A percentile compares a stretch with the other conserved stretches of the same genome.
These are phyloP conservation scores for Ectobius pallidus DNA, from an alignment of 2,888 invertebrate species.

Conservation along the genomic window DNA sequence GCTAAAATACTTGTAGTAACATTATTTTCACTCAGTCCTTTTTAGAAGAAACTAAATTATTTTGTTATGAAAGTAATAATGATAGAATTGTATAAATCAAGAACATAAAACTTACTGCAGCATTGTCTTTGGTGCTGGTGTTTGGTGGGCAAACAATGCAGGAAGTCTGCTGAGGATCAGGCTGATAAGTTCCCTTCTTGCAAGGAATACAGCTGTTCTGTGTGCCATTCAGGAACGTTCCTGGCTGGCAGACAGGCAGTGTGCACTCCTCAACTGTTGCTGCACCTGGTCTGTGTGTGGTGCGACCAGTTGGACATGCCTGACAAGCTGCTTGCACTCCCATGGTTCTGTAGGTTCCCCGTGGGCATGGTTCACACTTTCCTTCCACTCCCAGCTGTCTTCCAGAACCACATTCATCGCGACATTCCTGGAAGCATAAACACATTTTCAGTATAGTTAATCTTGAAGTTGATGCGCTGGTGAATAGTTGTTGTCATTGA, in stretches of 20 bases:
- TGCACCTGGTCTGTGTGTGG: conserved; percentile 85
- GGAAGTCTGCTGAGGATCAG: conserved; percentile 84
- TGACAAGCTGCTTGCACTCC: conserved; percentile 90
- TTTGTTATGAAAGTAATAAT: too few species aligned
- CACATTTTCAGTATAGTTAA: background rate
- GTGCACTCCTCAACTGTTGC: conserved; percentile 89
- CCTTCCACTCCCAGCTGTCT: conserved; percentile 87
- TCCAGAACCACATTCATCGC: conserved; percentile 88
- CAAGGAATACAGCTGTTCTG: conserved; percentile 87
- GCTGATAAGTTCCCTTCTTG: conserved; percentile 88
- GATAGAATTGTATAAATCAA: too few species aligned
- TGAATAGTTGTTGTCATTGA: background rate
- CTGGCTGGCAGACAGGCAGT: conserved; percentile 83
- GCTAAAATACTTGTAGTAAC: too few species aligned
- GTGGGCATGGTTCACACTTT: conserved; percentile 89
- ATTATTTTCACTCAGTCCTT: too few species aligned
- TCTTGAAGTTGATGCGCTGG: background rate
- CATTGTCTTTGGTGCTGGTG: conserved; percentile 83
- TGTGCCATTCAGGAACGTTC: conserved; percentile 85
- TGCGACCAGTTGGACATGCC: conserved; percentile 86
- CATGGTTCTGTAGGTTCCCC: conserved; percentile 84
- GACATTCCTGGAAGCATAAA: conserved; percentile 65
- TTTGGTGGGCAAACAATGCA: conserved; percentile 90
- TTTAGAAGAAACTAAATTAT: too few species aligned
- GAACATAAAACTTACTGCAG: conserved; percentile 69